Evolutionary conservation across 1,140 invertebrate genomes (phyloP), one percentile per base, ranked within the genome.

Genomic region (Drosophila nasuta): DNA sequence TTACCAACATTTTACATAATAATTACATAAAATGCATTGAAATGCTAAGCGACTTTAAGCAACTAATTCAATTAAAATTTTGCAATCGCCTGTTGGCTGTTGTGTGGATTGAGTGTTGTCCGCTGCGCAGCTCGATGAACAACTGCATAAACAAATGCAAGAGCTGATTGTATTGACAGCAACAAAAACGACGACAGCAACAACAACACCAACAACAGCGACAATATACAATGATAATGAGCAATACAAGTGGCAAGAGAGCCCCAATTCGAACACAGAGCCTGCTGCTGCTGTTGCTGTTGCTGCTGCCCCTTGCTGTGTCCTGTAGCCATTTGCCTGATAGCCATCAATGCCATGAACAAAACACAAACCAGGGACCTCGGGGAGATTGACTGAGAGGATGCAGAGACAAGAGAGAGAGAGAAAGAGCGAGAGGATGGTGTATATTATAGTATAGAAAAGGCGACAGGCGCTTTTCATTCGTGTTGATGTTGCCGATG

Each of bases 101-200:
- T 46, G 30, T 60, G 17, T 20, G 56, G 46, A 52, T 67, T 60
- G 56, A 68, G 46, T 59, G 62, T 63, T 49, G 63, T 25, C 20
- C 20, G 20, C 20, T 25, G 20, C 20, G 20, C 20, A 25, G 20
- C 20, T 56, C 45, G 65, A 20, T 46, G 54, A 59, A 59, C 72
- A 73, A 81, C 74, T 85, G 81, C 78, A 78, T 70, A 85, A 81
- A 86, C 82, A 86, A 85, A 70, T 75, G 81, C 82, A 75, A 41
- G 60, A 70, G 58, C 60, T 77, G 81, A 85, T 83, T 83, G 80
- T 70, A 85, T 85, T 83, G 77, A 70, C 58, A 69, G 28, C 35
- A 58, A 20, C 62, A 51, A 7, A 38, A 65, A n/a, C 63, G 62
- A 45, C 52, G 35, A 45, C 59, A 75, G 25, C 30, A 57, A 41